Evolutionary conservation across 53 echinoderm and acorn worm species (phyloP), one percentile per base, ranked within the genome.

Genomic region (Antedon mediterranea): DNA sequence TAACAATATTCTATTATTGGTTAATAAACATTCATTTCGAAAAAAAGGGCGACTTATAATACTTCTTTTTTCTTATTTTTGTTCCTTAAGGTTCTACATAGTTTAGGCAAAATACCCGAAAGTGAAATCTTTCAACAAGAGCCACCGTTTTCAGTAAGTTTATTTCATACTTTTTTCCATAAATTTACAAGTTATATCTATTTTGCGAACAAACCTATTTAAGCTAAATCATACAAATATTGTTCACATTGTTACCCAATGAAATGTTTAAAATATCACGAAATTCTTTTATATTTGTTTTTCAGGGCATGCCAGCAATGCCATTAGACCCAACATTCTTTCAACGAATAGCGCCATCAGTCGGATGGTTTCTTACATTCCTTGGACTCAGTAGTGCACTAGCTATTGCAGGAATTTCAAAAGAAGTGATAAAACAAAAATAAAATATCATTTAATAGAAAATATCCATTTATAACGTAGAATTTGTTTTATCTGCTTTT

Each of bases 91-190:
- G 85, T 85, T 30, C 75, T 88, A 70, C 91, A 91, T 76, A 44
- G 75, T 28, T 81, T 91, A 83, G 91, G 91, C 15, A 88, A 76
- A 76, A 85, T 91, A 26, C 31, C 37, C 0, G 85, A 85, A 80
- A 85, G 78, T 77, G 85, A 91, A 43, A 74, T 91, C 7, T 85
- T 83, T 85, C 88, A 85, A 43, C 88, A 85, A 28, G 91, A 91
- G 71, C 91, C 91, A 27, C 80, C 81, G 34, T 78, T 83, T 11
- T 71, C 76, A 85, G 90, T 82, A 31, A 77, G 87, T 32, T n/a
- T n/a, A 28, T 37, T 37, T 37, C n/a, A n/a, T n/a, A n/a, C n/a
- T n/a, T n/a, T n/a, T n/a, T n/a, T n/a, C n/a, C n/a, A n/a, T n/a
- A n/a, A n/a, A 41, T 41, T 41, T 41, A 41, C 41, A 5, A 41